Evolutionary conservation across 2,797 vertebrate species (phyloP).

Genomic region (Molossus molossus): DNA sequence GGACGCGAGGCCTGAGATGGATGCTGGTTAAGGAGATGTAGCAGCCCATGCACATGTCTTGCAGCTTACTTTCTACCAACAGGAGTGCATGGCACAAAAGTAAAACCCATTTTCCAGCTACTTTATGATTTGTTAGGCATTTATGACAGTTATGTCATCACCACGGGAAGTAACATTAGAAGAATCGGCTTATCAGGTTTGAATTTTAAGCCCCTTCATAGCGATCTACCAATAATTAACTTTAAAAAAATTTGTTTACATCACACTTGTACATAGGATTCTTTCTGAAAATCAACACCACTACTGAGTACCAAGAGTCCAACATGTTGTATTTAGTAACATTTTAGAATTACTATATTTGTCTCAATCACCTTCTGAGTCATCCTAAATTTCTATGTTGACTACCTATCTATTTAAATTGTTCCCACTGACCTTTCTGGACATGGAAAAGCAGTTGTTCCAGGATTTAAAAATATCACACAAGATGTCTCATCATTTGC

Average conservation of each 20-base stretch:
- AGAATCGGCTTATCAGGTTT: neutral
- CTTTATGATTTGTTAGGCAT: neutral
- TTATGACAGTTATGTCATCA: neutral
- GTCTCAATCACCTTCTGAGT: too few species aligned
- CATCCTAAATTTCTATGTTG: neutral
- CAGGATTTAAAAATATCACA: neutral
- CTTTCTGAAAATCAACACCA: constrained; percentile 2
- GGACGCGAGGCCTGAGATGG: neutral
- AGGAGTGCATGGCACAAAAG: neutral
- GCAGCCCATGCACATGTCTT: neutral
- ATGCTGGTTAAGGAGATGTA: neutral
- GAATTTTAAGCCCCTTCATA: constrained; percentile 47
- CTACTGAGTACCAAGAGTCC: neutral
- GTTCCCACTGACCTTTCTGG: neutral
- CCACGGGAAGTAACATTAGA: neutral
- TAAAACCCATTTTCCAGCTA: neutral
- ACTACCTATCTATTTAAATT: neutral
- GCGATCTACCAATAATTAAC: neutral
- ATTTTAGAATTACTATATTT: neutral
- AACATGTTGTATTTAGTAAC: neutral
- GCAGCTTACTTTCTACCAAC: neutral
- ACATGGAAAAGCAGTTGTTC: neutral
- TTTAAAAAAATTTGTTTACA: neutral
- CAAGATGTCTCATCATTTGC: constrained; percentile 34
- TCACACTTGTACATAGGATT: neutral